Evolutionary conservation across 2,888 invertebrate genomes (phyloP).

Genomic region (Sturmia bella): DNA sequence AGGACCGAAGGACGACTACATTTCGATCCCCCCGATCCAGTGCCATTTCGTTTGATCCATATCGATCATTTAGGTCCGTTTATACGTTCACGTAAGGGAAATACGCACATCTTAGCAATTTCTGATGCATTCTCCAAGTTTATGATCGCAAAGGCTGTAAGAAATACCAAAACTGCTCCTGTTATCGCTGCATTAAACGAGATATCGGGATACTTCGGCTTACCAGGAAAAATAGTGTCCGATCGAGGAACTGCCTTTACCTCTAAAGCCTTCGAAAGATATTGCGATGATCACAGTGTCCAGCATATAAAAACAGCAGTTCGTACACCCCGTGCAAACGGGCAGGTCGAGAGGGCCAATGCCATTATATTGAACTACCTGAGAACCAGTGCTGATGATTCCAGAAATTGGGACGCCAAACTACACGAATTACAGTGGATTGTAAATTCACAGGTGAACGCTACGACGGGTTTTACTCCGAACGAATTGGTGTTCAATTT

Average conservation of each 20-base stretch:
- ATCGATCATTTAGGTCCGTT: conserved; percentile 1
- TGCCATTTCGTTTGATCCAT: not conserved
- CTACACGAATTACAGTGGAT: conserved; percentile 7
- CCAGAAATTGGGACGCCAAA: conserved; percentile 1
- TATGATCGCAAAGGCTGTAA: conserved; percentile 64
- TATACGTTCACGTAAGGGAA: not conserved
- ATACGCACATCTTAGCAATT: not conserved
- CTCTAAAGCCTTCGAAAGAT: conserved; percentile 70
- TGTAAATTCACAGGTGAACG: not conserved
- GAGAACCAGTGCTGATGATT: not conserved
- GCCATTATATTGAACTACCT: not conserved
- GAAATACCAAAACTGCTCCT: conserved; percentile 51
- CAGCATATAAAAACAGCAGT: conserved; percentile 5
- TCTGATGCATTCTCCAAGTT: conserved; percentile 32
- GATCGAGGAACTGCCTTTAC: conserved; percentile 74
- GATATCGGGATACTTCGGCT: conserved; percentile 58
- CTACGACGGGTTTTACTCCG: not conserved
- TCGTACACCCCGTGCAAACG: conserved; percentile 15
- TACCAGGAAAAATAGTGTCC: conserved; percentile 52
- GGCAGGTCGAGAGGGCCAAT: conserved; percentile 19
- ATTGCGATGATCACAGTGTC: conserved; percentile 69
- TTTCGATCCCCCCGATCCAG: conserved; percentile 14
- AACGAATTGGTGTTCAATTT: conserved; percentile 18
- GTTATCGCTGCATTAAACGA: conserved; percentile 69
- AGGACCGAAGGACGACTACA: conserved; percentile 52